Evolutionary conservation across 2,113 vertebrate genomes (phyloP).

Genomic region (Leptocoma aspasia): DNA sequence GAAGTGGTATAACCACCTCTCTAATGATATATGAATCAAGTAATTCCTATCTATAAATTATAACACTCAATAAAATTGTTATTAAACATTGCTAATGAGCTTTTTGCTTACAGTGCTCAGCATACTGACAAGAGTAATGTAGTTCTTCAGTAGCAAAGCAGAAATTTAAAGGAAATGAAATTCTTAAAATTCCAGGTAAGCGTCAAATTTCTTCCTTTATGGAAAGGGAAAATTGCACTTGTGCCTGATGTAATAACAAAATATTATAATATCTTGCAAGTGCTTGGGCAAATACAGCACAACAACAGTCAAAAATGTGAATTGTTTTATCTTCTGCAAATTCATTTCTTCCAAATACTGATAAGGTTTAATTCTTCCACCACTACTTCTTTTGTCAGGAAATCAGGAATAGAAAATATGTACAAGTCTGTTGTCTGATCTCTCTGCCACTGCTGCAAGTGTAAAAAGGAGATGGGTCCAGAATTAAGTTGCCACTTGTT

Average conservation of each 20-base stretch:
- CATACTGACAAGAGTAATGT: neutral
- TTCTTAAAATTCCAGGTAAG: neutral
- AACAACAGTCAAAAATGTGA: accelerated
- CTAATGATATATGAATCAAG: neutral
- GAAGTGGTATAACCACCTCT: neutral
- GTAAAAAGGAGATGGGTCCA: neutral
- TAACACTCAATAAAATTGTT: neutral
- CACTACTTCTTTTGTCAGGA: neutral
- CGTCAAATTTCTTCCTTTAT: neutral
- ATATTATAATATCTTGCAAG: neutral
- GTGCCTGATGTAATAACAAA: neutral
- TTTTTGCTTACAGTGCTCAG: neutral
- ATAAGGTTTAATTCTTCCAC: neutral
- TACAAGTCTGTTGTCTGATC: neutral
- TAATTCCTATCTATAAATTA: neutral
- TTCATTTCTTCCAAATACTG: neutral
- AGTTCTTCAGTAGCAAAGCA: neutral
- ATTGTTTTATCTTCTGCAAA: neutral
- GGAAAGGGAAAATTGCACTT: neutral
- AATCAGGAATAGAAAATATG: neutral
- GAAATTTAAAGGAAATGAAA: neutral
- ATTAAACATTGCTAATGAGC: neutral
- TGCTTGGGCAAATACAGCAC: neutral
- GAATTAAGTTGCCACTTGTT: neutral
- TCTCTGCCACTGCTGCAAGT: neutral